Evolutionary conservation across 2,113 vertebrate genomes (phyloP).

Genomic region (Xiphophorus couchianus): DNA sequence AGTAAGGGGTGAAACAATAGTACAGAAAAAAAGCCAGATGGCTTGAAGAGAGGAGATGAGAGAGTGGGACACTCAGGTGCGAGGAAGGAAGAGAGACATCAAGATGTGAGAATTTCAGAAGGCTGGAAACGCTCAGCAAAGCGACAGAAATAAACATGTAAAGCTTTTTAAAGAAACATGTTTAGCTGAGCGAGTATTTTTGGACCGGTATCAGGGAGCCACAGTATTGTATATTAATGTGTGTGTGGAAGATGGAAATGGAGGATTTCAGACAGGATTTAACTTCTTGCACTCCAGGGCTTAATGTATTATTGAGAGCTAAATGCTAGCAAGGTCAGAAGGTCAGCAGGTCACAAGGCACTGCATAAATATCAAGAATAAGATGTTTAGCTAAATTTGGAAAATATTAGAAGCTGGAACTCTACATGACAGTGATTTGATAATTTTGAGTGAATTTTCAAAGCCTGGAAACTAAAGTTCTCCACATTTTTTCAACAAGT

Average conservation of each 20-base stretch:
- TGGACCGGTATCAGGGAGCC: constrained; percentile 24
- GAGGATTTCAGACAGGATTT: constrained; percentile 2
- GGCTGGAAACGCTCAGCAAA: constrained; percentile 32
- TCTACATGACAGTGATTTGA: constrained; percentile 29
- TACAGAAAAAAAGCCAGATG: constrained; percentile 54
- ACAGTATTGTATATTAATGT: constrained; percentile 1
- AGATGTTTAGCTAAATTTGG: constrained; percentile 24
- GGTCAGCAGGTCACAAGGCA: background rate
- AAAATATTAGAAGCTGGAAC: constrained; percentile 17
- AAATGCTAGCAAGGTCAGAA: constrained; percentile 16
- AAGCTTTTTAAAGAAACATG: constrained; percentile 28
- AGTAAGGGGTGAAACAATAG: constrained; percentile 4
- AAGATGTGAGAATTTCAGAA: constrained; percentile 48
- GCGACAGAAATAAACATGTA: constrained; percentile 50
- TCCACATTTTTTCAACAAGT: constrained; percentile 39
- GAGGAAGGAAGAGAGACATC: constrained; percentile 49
- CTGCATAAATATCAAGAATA: background rate
- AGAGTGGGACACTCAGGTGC: constrained; percentile 19
- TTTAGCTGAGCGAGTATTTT: constrained; percentile 55
- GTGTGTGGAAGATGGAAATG: background rate
- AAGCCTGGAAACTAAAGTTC: constrained; percentile 45
- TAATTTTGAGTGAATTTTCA: constrained; percentile 24
- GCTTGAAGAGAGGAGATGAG: constrained; percentile 41
- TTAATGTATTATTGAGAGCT: constrained; percentile 24
- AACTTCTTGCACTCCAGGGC: background rate